Base-by-base conservation (phyloP, 2,113 vertebrate genomes). In the Typhlomys cinereus region DNA sequence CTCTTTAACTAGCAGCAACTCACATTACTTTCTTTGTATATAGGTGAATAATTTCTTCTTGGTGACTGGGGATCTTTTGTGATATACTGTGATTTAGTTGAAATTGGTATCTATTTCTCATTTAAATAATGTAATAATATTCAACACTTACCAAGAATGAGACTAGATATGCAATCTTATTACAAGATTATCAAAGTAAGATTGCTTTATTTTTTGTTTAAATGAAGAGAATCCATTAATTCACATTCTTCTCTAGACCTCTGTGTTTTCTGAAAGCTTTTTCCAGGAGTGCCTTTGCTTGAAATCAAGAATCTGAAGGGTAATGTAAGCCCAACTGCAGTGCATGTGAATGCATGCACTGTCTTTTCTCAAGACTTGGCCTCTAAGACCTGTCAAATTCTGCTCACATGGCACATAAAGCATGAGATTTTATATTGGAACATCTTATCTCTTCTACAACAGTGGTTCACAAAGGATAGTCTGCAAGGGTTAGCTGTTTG, bases 341-440 rank as follows among this genome's bases (percentile, higher is more conserved):
- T 36, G 4, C 36, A 15, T 21, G 44, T 4, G 44, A 41, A 34
- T 66, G 31, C 9, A 21, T 25, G 5, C 7, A 79, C 52, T 1
- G 36, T 62, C 36, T 0, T 2, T 34, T 18, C 18, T 62, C 27
- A 54, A 1, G 4, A 20, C 25, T 54, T 67, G 39, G 21, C 20
- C 31, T 80, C 20, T 7, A 17, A 8, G 0, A 6, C 48, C 34
- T 4, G n/a, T 25, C 4, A 4, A 27, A 6, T 52, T 1, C 8
- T 64, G 5, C 4, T 9, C 3, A 23, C 25, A 75, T n/a, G 52
- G 5, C 46, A 23, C 27, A 48, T 10, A 69, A 39, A 73, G 34
- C 34, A 23, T 4, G 62, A 27, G 25, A 14, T 83, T 73, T 88
- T 14, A 6, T 14, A 7, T 34, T 14, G 61, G 46, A 41, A 3